phyloP scores from a whole-genome alignment of 2,888 invertebrate species.

The Andricus quercusramuli region DNA sequence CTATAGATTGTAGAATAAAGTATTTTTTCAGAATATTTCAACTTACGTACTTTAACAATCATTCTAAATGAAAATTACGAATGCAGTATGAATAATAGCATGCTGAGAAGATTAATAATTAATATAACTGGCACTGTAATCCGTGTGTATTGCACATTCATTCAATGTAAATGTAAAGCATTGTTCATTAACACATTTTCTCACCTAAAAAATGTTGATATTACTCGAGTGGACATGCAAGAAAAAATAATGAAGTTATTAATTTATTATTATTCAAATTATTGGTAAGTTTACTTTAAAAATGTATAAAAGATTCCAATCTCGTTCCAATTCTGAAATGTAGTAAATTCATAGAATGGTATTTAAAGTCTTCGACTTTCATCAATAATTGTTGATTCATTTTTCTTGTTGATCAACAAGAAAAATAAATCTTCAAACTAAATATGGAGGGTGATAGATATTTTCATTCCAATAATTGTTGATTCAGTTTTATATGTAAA shows the following conservation, averaged over 20 bases:
- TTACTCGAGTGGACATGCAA: background rate
- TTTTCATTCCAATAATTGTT: conserved; percentile 8
- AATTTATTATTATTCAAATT: background rate
- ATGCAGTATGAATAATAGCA: background rate
- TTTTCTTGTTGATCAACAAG: too few relatives aligned
- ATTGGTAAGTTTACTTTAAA: too few relatives aligned
- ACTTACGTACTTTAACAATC: background rate
- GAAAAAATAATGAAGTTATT: background rate
- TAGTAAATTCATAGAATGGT: too few relatives aligned
- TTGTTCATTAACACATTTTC: background rate
- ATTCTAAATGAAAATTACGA: background rate
- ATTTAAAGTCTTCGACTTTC: background rate
- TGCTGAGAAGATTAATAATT: background rate
- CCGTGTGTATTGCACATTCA: background rate
- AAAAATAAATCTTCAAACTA: too few relatives aligned
- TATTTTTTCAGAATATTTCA: background rate
- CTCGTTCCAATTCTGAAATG: background rate
- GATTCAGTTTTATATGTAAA: background rate
- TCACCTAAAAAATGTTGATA: background rate
- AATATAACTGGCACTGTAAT: background rate
- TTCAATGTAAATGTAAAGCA: background rate
- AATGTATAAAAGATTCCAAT: background rate
- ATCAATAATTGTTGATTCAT: conserved; percentile 3
- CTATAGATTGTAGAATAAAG: background rate
- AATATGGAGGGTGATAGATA: too few relatives aligned